phyloP scores from a whole-genome alignment of 92 coral and sea anemone species.

The Metridium senile region DNA sequence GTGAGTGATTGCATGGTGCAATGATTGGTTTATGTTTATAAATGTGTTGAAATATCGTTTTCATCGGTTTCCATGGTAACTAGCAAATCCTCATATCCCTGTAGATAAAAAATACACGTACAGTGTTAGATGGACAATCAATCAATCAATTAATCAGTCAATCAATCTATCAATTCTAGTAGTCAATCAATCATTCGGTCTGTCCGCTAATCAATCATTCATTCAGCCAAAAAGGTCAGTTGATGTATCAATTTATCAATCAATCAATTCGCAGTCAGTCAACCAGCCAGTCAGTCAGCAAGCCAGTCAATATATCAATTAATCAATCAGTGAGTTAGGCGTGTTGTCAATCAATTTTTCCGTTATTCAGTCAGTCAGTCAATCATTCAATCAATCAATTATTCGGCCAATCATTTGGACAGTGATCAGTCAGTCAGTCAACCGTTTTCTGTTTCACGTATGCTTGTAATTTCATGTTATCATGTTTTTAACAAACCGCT shows the following conservation, averaged over 20 bases:
- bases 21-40: not conserved
- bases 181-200: not conserved
- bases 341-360: not conserved
- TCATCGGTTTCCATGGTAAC: not conserved
- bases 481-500: conserved; percentile 1
- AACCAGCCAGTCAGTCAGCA: not conserved
- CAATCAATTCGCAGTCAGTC: not conserved
- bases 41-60: not conserved
- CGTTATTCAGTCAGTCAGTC: not conserved
- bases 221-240: no score
- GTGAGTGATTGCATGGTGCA: no score
- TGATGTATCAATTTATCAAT: not conserved
- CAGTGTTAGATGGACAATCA: not conserved
- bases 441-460: not conserved
- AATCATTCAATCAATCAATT: not conserved
- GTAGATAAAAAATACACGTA: no score
- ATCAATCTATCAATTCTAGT: not conserved
- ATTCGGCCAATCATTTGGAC: not conserved
- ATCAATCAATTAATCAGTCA: not conserved
- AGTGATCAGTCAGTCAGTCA: not conserved
- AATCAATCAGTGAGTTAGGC: not conserved
- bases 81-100: conserved; percentile 5
- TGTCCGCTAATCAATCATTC: not conserved
- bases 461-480: not conserved
- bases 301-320: not conserved